Evolutionary conservation across 1,140 invertebrate genomes (phyloP).

Genomic region (Lysiphlebus fabarum): DNA sequence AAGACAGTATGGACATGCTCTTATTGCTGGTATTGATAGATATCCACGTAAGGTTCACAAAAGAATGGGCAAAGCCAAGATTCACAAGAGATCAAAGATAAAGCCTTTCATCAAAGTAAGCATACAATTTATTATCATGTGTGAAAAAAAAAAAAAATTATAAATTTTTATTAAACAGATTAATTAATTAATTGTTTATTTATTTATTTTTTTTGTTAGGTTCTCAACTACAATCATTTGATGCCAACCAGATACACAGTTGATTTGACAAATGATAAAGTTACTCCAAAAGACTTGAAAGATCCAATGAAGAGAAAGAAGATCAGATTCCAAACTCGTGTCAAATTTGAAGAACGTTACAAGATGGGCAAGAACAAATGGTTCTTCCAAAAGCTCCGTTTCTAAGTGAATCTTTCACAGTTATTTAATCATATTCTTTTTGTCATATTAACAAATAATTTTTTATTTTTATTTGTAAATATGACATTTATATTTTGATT

Average conservation of each 20-base stretch:
- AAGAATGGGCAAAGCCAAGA: constrained; percentile 94
- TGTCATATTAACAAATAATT: no score
- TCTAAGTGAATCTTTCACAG: constrained; percentile 65
- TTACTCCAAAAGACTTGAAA: constrained; percentile 88
- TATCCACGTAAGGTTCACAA: constrained; percentile 96
- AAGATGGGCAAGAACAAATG: constrained; percentile 98
- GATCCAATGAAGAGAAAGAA: constrained; percentile 95
- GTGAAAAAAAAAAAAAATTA: no score
- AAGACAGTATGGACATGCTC: constrained; percentile 93
- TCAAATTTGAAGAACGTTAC: constrained; percentile 95
- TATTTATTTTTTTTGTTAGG: constrained; percentile 50
- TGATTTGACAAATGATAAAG: constrained; percentile 81
- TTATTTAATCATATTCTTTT: no score
- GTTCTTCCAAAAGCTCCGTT: constrained; percentile 98
- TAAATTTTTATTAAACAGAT: no score
- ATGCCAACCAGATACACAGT: constrained; percentile 98
- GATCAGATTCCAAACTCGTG: constrained; percentile 86
- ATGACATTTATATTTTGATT: no score
- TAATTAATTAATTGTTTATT: no score
- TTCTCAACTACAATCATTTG: constrained; percentile 96
- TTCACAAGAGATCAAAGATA: constrained; percentile 93
- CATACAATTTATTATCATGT: constrained; percentile 8
- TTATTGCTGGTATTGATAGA: constrained; percentile 96
- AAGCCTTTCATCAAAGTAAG: constrained; percentile 95
- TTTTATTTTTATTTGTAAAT: no score